Base-by-base conservation (phyloP, 2,888 invertebrate species). In the Lathronympha strigana region DNA sequence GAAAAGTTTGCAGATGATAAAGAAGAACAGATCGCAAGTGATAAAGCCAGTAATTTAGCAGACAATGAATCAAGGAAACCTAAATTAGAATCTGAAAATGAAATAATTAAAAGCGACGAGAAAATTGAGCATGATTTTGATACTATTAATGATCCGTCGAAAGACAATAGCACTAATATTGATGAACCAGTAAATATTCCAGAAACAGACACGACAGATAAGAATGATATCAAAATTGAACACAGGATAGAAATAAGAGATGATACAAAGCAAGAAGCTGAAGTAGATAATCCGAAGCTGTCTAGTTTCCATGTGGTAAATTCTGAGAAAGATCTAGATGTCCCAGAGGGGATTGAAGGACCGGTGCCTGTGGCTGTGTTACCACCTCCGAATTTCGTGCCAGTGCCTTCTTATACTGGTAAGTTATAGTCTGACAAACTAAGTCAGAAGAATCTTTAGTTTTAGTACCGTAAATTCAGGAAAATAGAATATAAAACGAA, bases 291-390 rank as follows among this genome's bases (percentile, higher is more conserved):
- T 71, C 87, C 88, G 0, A 79, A 69, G 8, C 71, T 90, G 43
- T 69, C 80, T 0, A 72, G 78, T 66, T 92, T 91, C 54, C 92
- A 92, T 58, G 82, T 92, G 1, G 86, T 92, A 68, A 84, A 92
- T 67, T 75, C 84, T 0, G 92, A 90, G 1, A 86, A 80, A 67
- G 93, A 93, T 75, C 75, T 93, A 61, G 92, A 92, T 43, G 86
- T 92, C 0, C 93, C 93, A 0, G 72, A 81, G 0, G 92, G 92
- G 0, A 45, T 89, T 0, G 93, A 93, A 76, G 93, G 93, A 0
- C 91, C 91, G 0, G 71, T 87, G 1, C 90, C 92, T 0, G 76
- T 81, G 0, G 70, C 84, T 1, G 85, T 86, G 0, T 68, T 88
- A 28, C 92, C 92, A 0, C 92, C 92, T 1, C 74, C 76, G 0